Evolutionary conservation across 2,797 vertebrate species (phyloP), one percentile per base, ranked within the genome.

Genomic region (Sandelia bainsii): DNA sequence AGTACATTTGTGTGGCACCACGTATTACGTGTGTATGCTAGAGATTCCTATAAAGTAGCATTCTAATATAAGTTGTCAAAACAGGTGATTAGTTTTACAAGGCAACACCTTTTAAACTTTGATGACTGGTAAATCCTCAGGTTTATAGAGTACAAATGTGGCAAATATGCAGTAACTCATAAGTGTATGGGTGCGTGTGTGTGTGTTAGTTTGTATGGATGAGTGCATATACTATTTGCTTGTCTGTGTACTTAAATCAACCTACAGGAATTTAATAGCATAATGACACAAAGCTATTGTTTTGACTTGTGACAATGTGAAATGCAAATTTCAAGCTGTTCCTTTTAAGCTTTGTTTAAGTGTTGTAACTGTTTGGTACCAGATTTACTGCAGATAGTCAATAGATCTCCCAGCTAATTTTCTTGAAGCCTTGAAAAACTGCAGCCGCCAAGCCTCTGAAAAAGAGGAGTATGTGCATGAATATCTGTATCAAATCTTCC

Each of bases 1-100:
- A 72, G 27, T 56, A 37, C 51, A 81, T 84, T 84, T 70, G 51
- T 62, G 34, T 61, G 25, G 58, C 74, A 69, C 27, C 46, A 57
- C 61, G 72, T 39, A 42, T 50, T 51, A 45, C 46, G 50, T 62
- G 54, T 40, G 37, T 58, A 39, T 4, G 37, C 9, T 32, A 4
- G 12, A 67, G 57, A 52, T 22, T 49, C 27, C 57, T 82, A 60
- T 73, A 74, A 79, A 81, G 69, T 50, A 62, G 39, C 40, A 49
- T 80, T 58, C 56, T 60, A 62, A 68, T 87, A 82, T 72, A 53
- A 62, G 78, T 66, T 85, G 79, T 84, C 77, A 29, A 89, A 88
- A 87, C 72, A 79, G 77, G 59, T 71, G 66, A 85, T 90, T 81
- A 69, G 74, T 83, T 91, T 87, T 77, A 86, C 83, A 77, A 81